Conservation (phyloP, 2,113 vertebrate genomes). For the Cyanoderma ruficeps region DNA sequence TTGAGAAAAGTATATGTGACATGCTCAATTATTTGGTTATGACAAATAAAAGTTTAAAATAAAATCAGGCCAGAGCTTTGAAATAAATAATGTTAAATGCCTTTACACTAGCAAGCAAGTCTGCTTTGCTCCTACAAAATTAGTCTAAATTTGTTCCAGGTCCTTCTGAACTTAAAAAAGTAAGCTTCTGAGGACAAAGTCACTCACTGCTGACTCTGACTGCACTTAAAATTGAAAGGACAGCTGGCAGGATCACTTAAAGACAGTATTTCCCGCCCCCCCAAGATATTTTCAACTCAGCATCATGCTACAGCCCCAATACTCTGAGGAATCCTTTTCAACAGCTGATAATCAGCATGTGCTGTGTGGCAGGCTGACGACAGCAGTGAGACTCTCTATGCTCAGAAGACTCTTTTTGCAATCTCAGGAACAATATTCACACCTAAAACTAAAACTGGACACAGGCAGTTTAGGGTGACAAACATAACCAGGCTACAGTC, state of each 20-base stretch:
- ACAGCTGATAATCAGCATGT: neutral
- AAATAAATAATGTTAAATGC: neutral
- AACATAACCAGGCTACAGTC: neutral
- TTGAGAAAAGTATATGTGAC: neutral
- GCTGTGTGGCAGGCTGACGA: neutral
- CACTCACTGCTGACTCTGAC: neutral
- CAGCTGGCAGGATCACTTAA: neutral
- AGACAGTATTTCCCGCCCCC: accelerated
- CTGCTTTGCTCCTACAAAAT: neutral
- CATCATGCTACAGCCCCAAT: neutral
- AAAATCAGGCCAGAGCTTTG: neutral
- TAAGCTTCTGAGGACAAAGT: neutral
- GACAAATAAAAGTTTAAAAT: neutral
- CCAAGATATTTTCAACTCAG: accelerated
- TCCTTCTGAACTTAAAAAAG: neutral
- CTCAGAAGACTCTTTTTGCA: neutral
- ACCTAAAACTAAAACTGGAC: neutral
- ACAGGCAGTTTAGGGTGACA: neutral
- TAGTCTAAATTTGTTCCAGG: neutral
- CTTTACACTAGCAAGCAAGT: neutral
- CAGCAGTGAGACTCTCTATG: neutral
- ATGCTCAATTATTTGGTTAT: neutral
- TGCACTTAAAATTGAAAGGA: neutral
- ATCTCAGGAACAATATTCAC: neutral
- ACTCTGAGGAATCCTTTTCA: neutral